Percentiles rank a stretch among this genome's conserved stretches.
Evolutionary conservation across 2,113 vertebrate species (phyloP).

Genomic region (Cariama cristata): DNA sequence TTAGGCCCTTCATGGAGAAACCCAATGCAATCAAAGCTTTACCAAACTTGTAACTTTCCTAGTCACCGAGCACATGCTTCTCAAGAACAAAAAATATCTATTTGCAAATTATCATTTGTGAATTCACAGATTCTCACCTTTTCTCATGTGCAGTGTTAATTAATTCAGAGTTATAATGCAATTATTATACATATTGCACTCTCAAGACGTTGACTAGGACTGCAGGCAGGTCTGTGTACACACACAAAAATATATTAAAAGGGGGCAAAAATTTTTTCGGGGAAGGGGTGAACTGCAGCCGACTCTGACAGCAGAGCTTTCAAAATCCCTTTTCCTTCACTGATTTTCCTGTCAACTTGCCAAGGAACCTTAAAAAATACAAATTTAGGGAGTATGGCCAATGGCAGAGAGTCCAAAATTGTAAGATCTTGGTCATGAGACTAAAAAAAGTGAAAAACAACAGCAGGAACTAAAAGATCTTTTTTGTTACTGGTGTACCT

Average conservation of each 20-base stretch:
- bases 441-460: background rate
- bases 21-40: background rate
- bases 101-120: background rate
- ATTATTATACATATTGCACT: background rate
- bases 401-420: background rate
- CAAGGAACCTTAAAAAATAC: background rate
- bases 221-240: background rate
- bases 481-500: background rate
- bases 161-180: background rate
- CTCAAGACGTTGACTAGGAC: background rate
- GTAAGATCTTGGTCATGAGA: background rate
- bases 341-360: background rate
- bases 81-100: background rate
- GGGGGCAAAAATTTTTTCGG: background rate
- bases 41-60: background rate
- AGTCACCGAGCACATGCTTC: background rate
- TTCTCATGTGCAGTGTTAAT: background rate
- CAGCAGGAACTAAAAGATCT: background rate
- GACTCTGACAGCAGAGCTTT: background rate
- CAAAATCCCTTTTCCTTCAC: background rate
- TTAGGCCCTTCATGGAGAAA: background rate
- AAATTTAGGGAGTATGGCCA: background rate
- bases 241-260: background rate
- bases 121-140: slow-evolving; percentile 9
- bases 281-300: background rate